Evolutionary conservation across 2,797 vertebrate species (phyloP).

Genomic region (Bucorvus abyssinicus): DNA sequence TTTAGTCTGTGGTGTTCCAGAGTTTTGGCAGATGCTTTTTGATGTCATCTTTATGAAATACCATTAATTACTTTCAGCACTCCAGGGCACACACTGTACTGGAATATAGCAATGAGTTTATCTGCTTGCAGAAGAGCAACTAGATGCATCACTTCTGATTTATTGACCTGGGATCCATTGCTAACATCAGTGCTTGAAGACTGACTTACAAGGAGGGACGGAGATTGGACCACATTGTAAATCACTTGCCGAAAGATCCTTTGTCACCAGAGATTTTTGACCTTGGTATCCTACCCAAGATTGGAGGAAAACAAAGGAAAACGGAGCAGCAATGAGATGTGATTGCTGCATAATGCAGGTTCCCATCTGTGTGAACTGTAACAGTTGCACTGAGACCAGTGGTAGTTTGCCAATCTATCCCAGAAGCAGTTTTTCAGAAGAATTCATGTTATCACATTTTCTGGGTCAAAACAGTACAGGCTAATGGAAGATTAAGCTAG

Average conservation of each 20-base stretch:
- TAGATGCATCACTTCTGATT: neutral
- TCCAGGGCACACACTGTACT: neutral
- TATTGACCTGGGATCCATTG: neutral
- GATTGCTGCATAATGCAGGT: neutral
- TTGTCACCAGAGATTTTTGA: neutral
- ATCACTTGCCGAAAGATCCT: neutral
- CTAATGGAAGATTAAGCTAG: neutral
- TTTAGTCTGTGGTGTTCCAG: neutral
- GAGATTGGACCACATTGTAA: neutral
- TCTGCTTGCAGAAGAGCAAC: neutral
- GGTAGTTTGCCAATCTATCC: neutral
- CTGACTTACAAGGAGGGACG: neutral
- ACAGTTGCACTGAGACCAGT: neutral
- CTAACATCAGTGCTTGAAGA: neutral
- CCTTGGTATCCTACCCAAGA: neutral
- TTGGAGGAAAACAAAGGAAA: neutral
- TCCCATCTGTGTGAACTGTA: neutral
- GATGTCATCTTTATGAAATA: neutral
- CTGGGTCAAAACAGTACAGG: neutral
- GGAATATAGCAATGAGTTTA: neutral
- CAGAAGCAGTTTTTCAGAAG: neutral
- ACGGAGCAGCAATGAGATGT: neutral
- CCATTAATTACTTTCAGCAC: neutral
- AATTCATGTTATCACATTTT: neutral
- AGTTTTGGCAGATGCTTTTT: neutral